These are phyloP conservation scores for Amphibalanus amphitrite DNA, from an alignment of 1,140 invertebrate genomes.

Conservation along the genomic window DNA sequence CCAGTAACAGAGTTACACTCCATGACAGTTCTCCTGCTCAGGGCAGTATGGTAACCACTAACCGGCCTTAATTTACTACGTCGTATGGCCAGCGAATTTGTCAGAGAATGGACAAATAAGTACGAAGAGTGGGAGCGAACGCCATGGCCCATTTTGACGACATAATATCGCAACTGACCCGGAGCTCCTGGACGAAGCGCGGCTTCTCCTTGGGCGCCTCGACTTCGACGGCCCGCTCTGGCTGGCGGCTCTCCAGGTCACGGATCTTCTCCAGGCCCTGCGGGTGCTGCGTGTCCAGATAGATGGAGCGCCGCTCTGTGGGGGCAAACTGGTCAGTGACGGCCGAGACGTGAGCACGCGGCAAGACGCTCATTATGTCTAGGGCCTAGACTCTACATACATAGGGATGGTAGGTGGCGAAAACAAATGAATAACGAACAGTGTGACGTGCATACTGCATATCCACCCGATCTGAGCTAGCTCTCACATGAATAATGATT, in stretches of 20 bases:
- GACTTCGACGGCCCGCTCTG: slow-evolving; percentile 56
- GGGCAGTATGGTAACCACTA: too few relatives aligned
- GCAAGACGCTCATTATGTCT: background rate
- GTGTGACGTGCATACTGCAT: too few relatives aligned
- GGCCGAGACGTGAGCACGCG: background rate
- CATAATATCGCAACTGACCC: slow-evolving; percentile 22
- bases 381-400: background rate
- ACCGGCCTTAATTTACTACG: too few relatives aligned
- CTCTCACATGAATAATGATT: too few relatives aligned
- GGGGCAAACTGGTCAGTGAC: slow-evolving; percentile 5
- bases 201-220: slow-evolving; percentile 57
- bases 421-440: too few relatives aligned
- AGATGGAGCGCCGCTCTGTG: slow-evolving; percentile 57
- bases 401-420: background rate
- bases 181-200: slow-evolving; percentile 59
- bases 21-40: too few relatives aligned
- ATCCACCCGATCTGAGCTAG: too few relatives aligned
- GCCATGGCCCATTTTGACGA: too few relatives aligned
- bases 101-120: too few relatives aligned
- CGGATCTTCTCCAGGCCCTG: slow-evolving; percentile 81
- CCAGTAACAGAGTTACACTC: too few relatives aligned
- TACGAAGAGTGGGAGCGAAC: too few relatives aligned
- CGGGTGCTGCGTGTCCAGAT: slow-evolving; percentile 79
- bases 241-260: slow-evolving; percentile 62
- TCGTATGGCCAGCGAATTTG: too few relatives aligned